Percentiles rank a stretch among this genome's conserved stretches.
These are phyloP conservation scores for Megalops atlanticus DNA, from an alignment of 2,113 vertebrate species.

Conservation along the genomic window DNA sequence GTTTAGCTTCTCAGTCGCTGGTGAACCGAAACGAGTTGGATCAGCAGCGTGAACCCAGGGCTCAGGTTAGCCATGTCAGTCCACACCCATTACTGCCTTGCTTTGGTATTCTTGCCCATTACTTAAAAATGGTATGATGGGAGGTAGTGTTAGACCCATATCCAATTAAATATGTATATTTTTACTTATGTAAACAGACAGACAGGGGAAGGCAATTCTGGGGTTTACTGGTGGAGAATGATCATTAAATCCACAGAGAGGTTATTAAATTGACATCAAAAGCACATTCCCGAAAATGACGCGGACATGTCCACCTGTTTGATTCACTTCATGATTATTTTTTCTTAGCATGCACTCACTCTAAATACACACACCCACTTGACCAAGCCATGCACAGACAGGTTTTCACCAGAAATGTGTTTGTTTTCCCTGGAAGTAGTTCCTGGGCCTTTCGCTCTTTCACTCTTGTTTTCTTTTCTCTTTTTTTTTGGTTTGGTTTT, in stretches of 20 bases:
- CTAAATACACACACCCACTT: background rate
- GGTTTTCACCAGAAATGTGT: background rate
- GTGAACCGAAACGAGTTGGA: constrained; percentile 45
- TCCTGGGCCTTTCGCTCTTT: background rate
- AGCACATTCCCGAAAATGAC: too few relatives aligned
- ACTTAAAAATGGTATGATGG: too few relatives aligned
- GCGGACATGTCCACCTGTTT: background rate
- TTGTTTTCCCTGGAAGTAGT: background rate
- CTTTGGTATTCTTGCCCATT: background rate
- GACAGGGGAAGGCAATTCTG: too few relatives aligned
- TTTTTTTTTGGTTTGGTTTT: background rate
- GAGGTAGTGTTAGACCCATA: too few relatives aligned
- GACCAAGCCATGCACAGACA: background rate
- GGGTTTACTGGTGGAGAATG: too few relatives aligned
- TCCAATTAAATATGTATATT: too few relatives aligned
- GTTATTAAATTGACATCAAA: too few relatives aligned
- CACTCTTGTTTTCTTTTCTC: background rate
- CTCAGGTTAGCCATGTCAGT: background rate
- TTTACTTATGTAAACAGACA: too few relatives aligned
- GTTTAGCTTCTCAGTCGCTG: constrained; percentile 36
- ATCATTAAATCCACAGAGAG: too few relatives aligned
- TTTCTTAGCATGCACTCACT: background rate
- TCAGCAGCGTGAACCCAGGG: constrained; percentile 23
- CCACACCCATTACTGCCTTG: background rate
- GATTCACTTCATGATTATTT: background rate